Base-by-base conservation (phyloP, 2,113 vertebrate genomes). In the Campylomormyrus numenius region DNA sequence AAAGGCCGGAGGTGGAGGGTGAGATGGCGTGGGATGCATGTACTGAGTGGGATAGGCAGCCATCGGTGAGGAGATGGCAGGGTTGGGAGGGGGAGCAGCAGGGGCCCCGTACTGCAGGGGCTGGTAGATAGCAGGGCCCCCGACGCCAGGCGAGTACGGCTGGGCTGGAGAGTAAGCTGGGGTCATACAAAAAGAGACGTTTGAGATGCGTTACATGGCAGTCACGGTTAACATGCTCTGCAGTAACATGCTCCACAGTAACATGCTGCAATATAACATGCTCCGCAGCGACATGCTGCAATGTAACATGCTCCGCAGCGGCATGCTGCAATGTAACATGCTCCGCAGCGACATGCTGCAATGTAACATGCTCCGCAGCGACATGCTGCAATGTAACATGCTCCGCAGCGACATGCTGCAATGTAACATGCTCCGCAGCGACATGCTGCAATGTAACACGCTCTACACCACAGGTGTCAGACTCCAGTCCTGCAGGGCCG, bases 81-180 rank as follows among this genome's bases (percentile, higher is more conserved):
- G n/a, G 91, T 96, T 96, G 92, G 95, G 94, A 92, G 96, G 93
- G 92, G 94, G 93, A 90, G 89, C 66, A 77, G 91, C 87, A 39
- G 93, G 87, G 48, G 95, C 89, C 5, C 94, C 27, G 94, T 97
- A 96, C 39, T 97, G 97, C 90, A 96, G 96, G 93, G 97, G 97
- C 90, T 96, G 97, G 96, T 97, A 98, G 92, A 96, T n/a, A 91
- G 97, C 90, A 35, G 94, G 94, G 91, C 95, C 96, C 93, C 97
- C 98, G 91, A 96, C 93, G 95, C 96, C 96, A 92, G 96, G 95
- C 52, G 95, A 93, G 95, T 97, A 98, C 93, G 96, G 97, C 93
- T 96, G 97, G 93, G 95, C 93, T 94, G 96, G 95, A 93, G 96
- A 95, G 95, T 97, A 98, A 2, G 94, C 98, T 99, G 96, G 89